Conservation (phyloP, 2,888 invertebrate species). For the Apocheima hispidaria region DNA sequence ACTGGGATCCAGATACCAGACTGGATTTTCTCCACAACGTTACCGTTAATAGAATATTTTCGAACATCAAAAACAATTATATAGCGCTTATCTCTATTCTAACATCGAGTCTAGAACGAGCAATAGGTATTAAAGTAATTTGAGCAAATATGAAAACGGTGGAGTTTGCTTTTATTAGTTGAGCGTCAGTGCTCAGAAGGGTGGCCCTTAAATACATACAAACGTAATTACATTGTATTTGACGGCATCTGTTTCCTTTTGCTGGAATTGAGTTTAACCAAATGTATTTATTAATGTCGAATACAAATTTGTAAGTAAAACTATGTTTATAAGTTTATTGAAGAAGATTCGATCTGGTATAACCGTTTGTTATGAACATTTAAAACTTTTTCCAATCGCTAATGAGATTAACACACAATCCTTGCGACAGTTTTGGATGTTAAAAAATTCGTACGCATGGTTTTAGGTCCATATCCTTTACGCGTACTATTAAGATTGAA, state of each 20-base stretch:
- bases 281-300: conserved; percentile 6
- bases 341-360: too few species aligned
- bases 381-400: too few species aligned
- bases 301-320: too few species aligned
- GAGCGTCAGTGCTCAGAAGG: conserved; percentile 59
- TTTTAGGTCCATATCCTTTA: too few species aligned
- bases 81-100: conserved; percentile 53
- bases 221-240: conserved; percentile 68
- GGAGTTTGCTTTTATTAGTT: conserved; percentile 76
- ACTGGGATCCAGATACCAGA: conserved; percentile 10
- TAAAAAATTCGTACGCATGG: too few species aligned
- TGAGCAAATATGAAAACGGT: conserved; percentile 78
- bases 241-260: conserved; percentile 56
- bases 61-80: conserved; percentile 35
- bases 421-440: too few species aligned
- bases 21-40: conserved; percentile 17
- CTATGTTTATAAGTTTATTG: too few species aligned
- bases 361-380: too few species aligned
- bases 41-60: conserved; percentile 20
- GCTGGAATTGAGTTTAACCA: conserved; percentile 43
- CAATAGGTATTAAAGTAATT: conserved; percentile 79
- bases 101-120: conserved; percentile 58
- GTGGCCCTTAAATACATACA: conserved; percentile 58
- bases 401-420: too few species aligned
- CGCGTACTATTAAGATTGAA: too few species aligned